Percentiles rank a stretch among this genome's conserved stretches.
Conservation (phyloP, 2,888 invertebrate genomes). For the Alloscopus bannaensis region DNA sequence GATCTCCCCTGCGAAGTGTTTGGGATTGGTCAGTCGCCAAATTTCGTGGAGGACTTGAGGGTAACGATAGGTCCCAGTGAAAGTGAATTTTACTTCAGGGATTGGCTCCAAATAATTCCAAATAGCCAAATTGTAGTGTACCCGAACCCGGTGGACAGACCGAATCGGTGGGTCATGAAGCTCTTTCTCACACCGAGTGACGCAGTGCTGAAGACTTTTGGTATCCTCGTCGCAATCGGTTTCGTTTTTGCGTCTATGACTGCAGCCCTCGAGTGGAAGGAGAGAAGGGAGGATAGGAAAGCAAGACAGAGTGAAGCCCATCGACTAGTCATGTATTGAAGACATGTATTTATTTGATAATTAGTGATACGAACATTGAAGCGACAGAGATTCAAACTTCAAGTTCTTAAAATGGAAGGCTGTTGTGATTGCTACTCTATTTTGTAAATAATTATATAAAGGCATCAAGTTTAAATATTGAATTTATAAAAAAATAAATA, state of each 20-base stretch:
- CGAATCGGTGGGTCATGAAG: conserved; percentile 90
- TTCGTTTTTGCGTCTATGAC: conserved; percentile 90
- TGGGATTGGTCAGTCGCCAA: conserved; percentile 97
- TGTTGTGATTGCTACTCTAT: too few relatives aligned
- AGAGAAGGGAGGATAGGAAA: conserved; percentile 87
- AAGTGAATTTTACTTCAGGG: conserved; percentile 72
- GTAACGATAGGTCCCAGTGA: conserved; percentile 79
- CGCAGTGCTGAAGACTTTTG: conserved; percentile 92
- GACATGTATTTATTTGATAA: too few relatives aligned
- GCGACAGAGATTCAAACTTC: too few relatives aligned
- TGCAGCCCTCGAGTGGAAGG: conserved; percentile 91
- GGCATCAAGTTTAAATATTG: too few relatives aligned
- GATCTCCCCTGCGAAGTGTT: conserved; percentile 97
- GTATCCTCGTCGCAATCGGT: conserved; percentile 90
- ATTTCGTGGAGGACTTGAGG: conserved; percentile 93
- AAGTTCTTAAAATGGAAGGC: too few relatives aligned
- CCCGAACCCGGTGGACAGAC: conserved; percentile 85
- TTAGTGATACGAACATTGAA: too few relatives aligned
- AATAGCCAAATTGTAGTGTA: conserved; percentile 98
- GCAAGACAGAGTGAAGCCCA: conserved; percentile 88
- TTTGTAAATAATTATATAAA: too few relatives aligned
- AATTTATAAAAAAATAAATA: too few relatives aligned
- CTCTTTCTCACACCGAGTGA: conserved; percentile 96
- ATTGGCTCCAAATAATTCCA: conserved; percentile 95
- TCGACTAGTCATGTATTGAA: conserved; percentile 85